These are phyloP conservation scores for Pelobates cultripes DNA, from an alignment of 2,797 vertebrate genomes.

Conservation along the genomic window DNA sequence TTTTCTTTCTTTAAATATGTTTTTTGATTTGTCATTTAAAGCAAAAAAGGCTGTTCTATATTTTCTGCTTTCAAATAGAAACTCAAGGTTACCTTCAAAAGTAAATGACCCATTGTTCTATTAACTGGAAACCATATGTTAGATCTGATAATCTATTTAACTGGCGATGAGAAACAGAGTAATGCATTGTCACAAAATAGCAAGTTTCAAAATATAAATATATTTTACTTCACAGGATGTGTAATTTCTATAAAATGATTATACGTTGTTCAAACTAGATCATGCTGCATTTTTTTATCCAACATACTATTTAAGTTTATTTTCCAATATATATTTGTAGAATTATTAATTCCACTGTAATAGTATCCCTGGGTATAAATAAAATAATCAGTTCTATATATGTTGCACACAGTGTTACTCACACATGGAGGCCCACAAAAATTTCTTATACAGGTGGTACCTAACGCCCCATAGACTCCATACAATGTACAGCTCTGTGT, in stretches of 20 bases:
- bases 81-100: constrained; percentile 21
- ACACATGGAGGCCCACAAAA: too few species aligned
- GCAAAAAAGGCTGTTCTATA: too few species aligned
- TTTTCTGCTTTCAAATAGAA: constrained; percentile 3
- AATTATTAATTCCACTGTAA: too few species aligned
- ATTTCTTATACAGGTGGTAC: too few species aligned
- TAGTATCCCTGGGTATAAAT: too few species aligned
- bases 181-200: constrained; percentile 20
- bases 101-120: constrained; percentile 13
- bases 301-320: not conserved
- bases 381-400: too few species aligned
- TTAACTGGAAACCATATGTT: constrained; percentile 1
- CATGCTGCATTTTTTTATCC: not conserved
- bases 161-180: constrained; percentile 14
- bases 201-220: constrained; percentile 11
- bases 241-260: constrained; percentile 7
- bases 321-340: too few species aligned
- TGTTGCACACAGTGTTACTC: too few species aligned
- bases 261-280: constrained; percentile 9
- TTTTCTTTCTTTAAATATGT: too few species aligned
- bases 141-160: constrained; percentile 27
- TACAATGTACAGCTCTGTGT: too few species aligned
- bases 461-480: too few species aligned
- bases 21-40: too few species aligned
- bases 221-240: constrained; percentile 16